phyloP scores from a whole-genome alignment of 1,140 invertebrate species.

The Leptinotarsa undecemlineata region DNA sequence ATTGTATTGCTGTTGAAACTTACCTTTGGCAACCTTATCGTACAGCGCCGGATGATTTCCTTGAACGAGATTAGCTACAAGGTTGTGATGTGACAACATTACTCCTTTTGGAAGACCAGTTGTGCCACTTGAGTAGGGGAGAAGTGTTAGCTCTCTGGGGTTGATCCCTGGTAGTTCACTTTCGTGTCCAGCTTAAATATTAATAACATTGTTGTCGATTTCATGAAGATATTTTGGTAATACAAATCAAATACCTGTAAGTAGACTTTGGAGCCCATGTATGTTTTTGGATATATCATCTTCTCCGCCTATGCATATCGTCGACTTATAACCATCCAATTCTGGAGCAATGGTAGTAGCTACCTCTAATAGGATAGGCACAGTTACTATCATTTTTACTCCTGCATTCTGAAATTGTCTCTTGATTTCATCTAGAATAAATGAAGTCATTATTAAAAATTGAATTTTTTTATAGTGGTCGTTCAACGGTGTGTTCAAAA shows the following conservation, averaged over 20 bases:
- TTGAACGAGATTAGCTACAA: constrained; percentile 71
- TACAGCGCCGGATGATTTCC: constrained; percentile 52
- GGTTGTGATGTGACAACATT: constrained; percentile 79
- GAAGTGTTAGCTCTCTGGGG: constrained; percentile 59
- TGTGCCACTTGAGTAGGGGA: constrained; percentile 84
- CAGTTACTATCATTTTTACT: constrained; percentile 68
- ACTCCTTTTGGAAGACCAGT: constrained; percentile 92
- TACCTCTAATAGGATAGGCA: constrained; percentile 66
- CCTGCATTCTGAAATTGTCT: constrained; percentile 71
- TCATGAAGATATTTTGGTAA: neutral
- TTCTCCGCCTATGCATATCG: constrained; percentile 72
- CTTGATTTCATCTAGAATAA: constrained; percentile 65
- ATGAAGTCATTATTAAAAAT: neutral
- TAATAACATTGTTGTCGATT: neutral
- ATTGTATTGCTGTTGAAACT: neutral
- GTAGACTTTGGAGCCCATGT: constrained; percentile 59
- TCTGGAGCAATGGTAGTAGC: constrained; percentile 60
- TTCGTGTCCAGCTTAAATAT: constrained; percentile 56
- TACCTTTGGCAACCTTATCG: constrained; percentile 47
- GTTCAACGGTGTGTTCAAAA: too few species aligned
- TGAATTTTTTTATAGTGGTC: too few species aligned
- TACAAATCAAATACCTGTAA: constrained; percentile 10
- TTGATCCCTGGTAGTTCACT: constrained; percentile 58
- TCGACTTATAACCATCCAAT: constrained; percentile 69
- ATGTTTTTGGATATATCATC: constrained; percentile 58